phyloP scores from a whole-genome alignment of 2,113 vertebrate species.

The Silurus asotus region DNA sequence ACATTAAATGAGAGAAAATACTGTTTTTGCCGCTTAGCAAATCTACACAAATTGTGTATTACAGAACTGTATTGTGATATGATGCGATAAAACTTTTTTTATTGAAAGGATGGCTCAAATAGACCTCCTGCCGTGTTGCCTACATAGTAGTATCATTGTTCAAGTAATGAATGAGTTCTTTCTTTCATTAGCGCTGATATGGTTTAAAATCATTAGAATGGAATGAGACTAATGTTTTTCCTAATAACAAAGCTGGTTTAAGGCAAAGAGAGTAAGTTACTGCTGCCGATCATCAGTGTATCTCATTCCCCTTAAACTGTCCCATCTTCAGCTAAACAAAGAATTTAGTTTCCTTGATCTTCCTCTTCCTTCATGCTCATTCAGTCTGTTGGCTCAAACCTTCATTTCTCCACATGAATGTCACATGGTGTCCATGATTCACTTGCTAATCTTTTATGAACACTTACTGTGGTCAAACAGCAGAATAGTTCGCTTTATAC shows the following conservation, averaged over 20 bases:
- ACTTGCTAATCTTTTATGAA: background rate
- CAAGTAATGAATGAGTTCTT: slow-evolving; percentile 13
- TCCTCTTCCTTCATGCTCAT: background rate
- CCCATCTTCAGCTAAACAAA: background rate
- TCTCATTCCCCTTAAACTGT: background rate
- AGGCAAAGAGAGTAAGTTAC: background rate
- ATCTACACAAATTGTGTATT: background rate
- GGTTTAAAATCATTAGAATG: slow-evolving; percentile 24
- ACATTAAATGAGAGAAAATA: background rate
- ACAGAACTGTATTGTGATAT: background rate
- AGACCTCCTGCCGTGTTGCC: background rate
- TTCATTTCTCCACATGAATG: background rate
- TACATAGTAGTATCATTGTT: slow-evolving; percentile 14
- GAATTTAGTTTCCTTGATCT: background rate
- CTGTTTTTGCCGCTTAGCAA: background rate
- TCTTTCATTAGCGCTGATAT: slow-evolving; percentile 9
- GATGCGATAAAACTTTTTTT: background rate
- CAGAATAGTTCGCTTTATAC: background rate
- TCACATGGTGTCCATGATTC: background rate
- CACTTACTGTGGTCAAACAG: background rate
- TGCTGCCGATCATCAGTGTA: background rate
- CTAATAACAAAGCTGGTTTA: slow-evolving; percentile 20
- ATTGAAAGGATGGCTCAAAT: background rate
- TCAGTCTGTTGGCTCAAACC: background rate
- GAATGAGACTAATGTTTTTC: slow-evolving; percentile 22